A percentile compares a stretch with the other conserved stretches of the same genome.
Conservation (phyloP, 37 sponge, comb jelly and placozoan species). For the Ianthella basta region DNA sequence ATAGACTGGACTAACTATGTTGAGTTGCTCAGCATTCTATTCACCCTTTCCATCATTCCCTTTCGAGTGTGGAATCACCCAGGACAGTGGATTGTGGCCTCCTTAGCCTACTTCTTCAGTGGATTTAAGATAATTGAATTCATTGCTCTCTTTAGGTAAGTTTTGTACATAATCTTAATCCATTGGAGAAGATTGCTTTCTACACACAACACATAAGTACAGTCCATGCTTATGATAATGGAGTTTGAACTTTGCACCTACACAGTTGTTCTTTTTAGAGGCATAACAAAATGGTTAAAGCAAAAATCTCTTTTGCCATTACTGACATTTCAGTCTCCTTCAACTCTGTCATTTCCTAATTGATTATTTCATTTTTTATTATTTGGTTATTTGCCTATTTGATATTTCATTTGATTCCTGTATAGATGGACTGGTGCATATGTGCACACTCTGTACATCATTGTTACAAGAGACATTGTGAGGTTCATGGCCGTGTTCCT, state of each 20-base stretch:
- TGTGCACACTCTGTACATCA: background rate
- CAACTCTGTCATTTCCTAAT: too few species aligned
- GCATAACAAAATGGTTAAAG: too few species aligned
- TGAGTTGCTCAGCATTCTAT: background rate
- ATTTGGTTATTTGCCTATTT: too few species aligned
- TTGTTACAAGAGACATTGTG: background rate
- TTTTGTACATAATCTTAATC: too few species aligned
- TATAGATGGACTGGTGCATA: background rate
- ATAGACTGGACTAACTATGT: background rate
- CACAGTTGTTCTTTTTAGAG: too few species aligned
- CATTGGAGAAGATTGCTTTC: too few species aligned
- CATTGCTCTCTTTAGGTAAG: background rate
- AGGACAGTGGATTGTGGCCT: background rate
- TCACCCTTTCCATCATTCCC: background rate
- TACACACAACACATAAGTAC: too few species aligned
- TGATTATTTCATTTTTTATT: too few species aligned
- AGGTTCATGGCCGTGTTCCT: background rate
- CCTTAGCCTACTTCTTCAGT: background rate
- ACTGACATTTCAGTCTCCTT: too few species aligned
- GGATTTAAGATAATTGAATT: background rate
- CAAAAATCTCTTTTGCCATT: too few species aligned
- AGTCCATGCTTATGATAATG: too few species aligned
- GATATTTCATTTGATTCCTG: background rate
- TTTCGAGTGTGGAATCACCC: background rate
- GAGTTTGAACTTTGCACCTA: too few species aligned